Conservation (phyloP, 2,888 invertebrate species). For the Sicus ferrugineus region DNA sequence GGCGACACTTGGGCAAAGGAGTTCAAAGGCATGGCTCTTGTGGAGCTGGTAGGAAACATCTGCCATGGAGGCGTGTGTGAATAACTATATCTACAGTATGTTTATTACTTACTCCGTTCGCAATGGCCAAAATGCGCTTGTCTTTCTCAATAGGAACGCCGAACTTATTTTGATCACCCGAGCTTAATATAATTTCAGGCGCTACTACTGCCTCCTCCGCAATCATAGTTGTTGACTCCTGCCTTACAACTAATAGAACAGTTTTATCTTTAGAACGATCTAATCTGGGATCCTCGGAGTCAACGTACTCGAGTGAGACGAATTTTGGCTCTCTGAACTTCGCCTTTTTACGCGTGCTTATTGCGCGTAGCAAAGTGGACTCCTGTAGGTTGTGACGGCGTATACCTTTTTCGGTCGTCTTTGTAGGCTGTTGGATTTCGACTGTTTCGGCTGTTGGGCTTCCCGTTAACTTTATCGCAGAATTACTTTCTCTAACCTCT, state of each 20-base stretch:
- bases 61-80: constrained; percentile 2
- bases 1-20: constrained; percentile 67
- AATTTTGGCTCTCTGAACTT: constrained; percentile 41
- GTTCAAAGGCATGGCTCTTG: constrained; percentile 31
- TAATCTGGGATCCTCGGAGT: constrained; percentile 39
- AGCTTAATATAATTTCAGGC: constrained; percentile 57
- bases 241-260: neutral
- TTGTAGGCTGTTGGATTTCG: constrained; percentile 32
- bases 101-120: constrained; percentile 55
- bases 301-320: constrained; percentile 38
- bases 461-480: constrained; percentile 29
- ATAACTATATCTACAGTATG: neutral
- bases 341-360: constrained; percentile 36
- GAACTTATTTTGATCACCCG: constrained; percentile 72
- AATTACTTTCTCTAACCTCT: neutral
- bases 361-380: constrained; percentile 51
- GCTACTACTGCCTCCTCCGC: constrained; percentile 44
- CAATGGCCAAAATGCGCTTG: constrained; percentile 63
- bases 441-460: constrained; percentile 23
- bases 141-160: constrained; percentile 72
- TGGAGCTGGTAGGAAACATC: constrained; percentile 39
- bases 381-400: constrained; percentile 40
- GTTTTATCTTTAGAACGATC: neutral
- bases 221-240: constrained; percentile 38
- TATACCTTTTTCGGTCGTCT: too few species aligned